phyloP scores from a whole-genome alignment of 2,113 vertebrate genomes.

The Ailurus styani region DNA sequence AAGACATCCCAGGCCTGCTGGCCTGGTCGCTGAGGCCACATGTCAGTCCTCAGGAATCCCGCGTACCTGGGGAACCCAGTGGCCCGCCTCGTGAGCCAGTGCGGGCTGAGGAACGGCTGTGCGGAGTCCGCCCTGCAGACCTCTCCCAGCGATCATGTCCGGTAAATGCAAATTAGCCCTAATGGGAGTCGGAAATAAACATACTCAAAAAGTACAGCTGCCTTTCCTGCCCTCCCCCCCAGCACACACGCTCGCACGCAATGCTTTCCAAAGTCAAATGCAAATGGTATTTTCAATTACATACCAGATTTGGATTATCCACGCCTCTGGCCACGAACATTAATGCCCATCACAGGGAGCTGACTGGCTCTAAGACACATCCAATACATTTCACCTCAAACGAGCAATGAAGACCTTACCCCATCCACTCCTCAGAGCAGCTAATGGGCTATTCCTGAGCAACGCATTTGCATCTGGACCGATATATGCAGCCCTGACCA shows the following conservation, averaged over 20 bases:
- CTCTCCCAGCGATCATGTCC: neutral
- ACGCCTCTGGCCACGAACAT: neutral
- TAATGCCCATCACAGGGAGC: neutral
- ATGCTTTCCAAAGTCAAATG: slow-evolving; percentile 25
- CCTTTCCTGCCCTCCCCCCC: neutral
- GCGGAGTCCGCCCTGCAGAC: neutral
- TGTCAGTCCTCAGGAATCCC: neutral
- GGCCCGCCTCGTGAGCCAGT: neutral
- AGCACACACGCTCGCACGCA: accelerated
- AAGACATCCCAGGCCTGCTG: accelerated
- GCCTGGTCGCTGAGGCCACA: accelerated
- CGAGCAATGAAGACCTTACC: accelerated
- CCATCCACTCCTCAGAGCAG: accelerated
- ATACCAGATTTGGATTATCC: neutral
- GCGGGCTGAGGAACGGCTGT: neutral
- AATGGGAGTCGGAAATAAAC: slow-evolving; percentile 12
- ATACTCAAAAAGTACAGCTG: neutral
- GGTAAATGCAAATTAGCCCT: neutral
- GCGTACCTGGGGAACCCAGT: neutral
- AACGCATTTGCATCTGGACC: neutral
- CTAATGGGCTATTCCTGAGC: neutral
- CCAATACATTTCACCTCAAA: neutral
- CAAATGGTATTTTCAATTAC: slow-evolving; percentile 36
- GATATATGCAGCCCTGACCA: accelerated
- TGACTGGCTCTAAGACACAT: neutral